These are phyloP conservation scores for Karalla daura DNA, from an alignment of 2,797 vertebrate genomes.

Conservation along the genomic window DNA sequence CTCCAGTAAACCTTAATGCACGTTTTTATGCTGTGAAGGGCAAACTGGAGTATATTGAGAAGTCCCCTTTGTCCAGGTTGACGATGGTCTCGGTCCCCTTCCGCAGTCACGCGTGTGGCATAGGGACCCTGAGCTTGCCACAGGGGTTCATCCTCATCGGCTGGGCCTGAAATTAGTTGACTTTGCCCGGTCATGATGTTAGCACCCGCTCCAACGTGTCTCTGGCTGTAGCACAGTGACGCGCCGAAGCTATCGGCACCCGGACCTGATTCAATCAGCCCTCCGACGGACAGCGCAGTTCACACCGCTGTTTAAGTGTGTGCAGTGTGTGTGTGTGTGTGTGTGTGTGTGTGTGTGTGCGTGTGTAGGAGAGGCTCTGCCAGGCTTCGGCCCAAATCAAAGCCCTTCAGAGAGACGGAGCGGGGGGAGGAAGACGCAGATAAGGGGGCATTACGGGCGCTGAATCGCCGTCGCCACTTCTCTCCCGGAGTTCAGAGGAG, in stretches of 20 bases:
- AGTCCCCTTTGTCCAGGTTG: no score
- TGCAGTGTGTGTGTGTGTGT: slow-evolving; percentile 17
- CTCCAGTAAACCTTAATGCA: no score
- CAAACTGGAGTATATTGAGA: no score
- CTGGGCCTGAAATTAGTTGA: no score
- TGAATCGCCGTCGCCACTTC: slow-evolving; percentile 17
- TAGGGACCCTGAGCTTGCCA: no score
- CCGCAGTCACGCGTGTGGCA: no score
- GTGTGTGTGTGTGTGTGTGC: slow-evolving; percentile 12
- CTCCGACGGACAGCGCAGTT: slow-evolving; percentile 47
- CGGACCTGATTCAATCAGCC: slow-evolving; percentile 66
- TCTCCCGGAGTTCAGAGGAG: neutral
- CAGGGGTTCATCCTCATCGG: no score
- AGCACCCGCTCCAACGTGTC: no score
- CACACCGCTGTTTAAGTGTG: slow-evolving; percentile 6
- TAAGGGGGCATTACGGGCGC: neutral
- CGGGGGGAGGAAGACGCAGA: slow-evolving; percentile 5
- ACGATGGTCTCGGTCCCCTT: no score
- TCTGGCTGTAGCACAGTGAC: slow-evolving; percentile 8
- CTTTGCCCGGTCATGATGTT: no score
- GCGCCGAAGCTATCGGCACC: slow-evolving; percentile 61
- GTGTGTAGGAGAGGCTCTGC: neutral
- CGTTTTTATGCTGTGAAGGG: no score
- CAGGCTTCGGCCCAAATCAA: slow-evolving; percentile 12
- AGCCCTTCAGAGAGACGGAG: slow-evolving; percentile 9